phyloP scores from a whole-genome alignment of 2,113 vertebrate species.

The Channa maculata region DNA sequence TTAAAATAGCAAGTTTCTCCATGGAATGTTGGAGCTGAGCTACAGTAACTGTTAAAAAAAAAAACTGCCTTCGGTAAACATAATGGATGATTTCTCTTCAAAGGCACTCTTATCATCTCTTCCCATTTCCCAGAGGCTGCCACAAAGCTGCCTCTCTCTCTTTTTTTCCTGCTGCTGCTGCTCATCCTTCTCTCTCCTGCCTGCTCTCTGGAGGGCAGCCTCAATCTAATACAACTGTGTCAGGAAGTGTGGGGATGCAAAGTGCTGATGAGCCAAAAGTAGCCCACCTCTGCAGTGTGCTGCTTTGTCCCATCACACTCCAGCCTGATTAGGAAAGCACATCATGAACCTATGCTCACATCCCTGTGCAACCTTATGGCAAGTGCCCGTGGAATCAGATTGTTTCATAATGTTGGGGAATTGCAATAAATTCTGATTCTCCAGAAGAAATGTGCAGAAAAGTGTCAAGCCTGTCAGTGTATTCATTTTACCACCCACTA shows the following conservation, averaged over 20 bases:
- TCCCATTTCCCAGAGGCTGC: slow-evolving; percentile 76
- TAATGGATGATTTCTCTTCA: slow-evolving; percentile 80
- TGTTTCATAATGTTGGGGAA: neutral
- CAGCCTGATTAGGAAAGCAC: slow-evolving; percentile 74
- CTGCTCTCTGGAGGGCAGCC: slow-evolving; percentile 75
- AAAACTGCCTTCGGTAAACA: slow-evolving; percentile 77
- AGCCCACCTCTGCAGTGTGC: slow-evolving; percentile 79
- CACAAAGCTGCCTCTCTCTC: slow-evolving; percentile 66
- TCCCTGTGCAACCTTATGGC: slow-evolving; percentile 43
- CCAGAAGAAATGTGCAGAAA: too few species aligned
- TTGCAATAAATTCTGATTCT: too few species aligned
- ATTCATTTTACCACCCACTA: too few species aligned
- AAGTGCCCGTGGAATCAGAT: slow-evolving; percentile 20
- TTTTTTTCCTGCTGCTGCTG: slow-evolving; percentile 61
- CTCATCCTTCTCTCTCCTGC: slow-evolving; percentile 75
- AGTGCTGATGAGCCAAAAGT: slow-evolving; percentile 83
- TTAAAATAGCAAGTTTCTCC: slow-evolving; percentile 59
- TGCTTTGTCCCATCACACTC: slow-evolving; percentile 63
- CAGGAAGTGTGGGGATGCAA: slow-evolving; percentile 82
- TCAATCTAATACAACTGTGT: slow-evolving; percentile 83
- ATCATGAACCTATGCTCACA: slow-evolving; percentile 49
- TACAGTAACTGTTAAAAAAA: slow-evolving; percentile 56
- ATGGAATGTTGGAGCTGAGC: slow-evolving; percentile 49
- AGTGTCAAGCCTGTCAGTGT: neutral
- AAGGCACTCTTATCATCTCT: slow-evolving; percentile 77